Evolutionary conservation across 2,888 invertebrate genomes (phyloP).

Genomic region (Heliothis peltigera): DNA sequence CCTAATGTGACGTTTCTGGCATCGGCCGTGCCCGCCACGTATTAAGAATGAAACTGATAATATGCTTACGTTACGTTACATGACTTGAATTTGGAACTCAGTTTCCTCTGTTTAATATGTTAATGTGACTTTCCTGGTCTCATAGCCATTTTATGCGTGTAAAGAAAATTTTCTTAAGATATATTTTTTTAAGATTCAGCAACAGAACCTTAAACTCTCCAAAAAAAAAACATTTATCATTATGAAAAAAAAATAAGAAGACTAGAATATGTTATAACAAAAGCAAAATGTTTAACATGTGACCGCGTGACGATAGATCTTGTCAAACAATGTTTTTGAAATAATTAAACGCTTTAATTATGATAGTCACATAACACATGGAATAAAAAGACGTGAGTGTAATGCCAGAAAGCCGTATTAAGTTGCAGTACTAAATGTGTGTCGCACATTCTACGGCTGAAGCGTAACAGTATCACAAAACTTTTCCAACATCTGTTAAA

Average conservation of each 20-base stretch:
- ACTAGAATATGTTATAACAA: not conserved
- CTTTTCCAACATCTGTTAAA: constrained; percentile 57
- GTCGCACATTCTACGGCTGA: constrained; percentile 33
- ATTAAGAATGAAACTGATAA: constrained; percentile 62
- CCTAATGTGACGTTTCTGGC: constrained; percentile 85
- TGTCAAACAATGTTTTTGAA: constrained; percentile 21
- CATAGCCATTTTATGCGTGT: no score
- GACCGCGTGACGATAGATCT: constrained; percentile 7
- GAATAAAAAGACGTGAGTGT: constrained; percentile 29
- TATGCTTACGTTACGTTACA: constrained; percentile 51
- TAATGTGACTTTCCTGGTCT: no score
- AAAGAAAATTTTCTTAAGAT: no score
- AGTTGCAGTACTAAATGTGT: constrained; percentile 47
- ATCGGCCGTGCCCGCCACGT: constrained; percentile 73
- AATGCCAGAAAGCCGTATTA: constrained; percentile 36
- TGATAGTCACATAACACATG: constrained; percentile 41
- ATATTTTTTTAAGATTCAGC: no score
- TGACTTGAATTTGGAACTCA: not conserved
- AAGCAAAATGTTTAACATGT: constrained; percentile 40
- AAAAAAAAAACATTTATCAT: no score
- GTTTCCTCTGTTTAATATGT: no score
- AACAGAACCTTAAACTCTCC: no score
- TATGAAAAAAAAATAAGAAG: not conserved
- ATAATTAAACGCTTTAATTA: constrained; percentile 42
- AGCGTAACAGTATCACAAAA: constrained; percentile 47